Evolutionary conservation across 1,140 invertebrate species (phyloP).

Genomic region (Amphibalanus amphitrite): DNA sequence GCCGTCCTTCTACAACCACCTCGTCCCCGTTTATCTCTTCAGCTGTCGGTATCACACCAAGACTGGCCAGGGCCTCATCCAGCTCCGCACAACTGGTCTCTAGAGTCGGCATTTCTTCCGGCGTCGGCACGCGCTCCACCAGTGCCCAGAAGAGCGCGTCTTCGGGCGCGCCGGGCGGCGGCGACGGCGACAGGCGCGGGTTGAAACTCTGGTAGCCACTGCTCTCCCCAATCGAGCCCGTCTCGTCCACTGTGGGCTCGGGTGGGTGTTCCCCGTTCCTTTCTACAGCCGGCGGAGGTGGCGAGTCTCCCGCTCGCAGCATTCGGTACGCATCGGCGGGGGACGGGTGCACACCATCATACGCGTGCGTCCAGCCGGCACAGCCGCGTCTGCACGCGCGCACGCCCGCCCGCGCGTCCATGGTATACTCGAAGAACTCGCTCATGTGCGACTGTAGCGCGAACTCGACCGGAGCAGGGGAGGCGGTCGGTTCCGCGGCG

Average conservation of each 20-base stretch:
- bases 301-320: conserved; percentile 15
- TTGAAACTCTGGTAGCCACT: conserved; percentile 69
- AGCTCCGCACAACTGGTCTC: not conserved
- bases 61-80: not conserved
- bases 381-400: conserved; percentile 50
- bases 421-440: conserved; percentile 36
- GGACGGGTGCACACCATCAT: conserved; percentile 42
- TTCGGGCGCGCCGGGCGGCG: not conserved
- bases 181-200: conserved; percentile 3
- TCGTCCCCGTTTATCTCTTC: not conserved
- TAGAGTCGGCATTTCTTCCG: not conserved
- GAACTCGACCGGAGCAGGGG: conserved; percentile 1
- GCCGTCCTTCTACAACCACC: not conserved
- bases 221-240: conserved; percentile 56
- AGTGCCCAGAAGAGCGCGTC: not conserved
- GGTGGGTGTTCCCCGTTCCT: conserved; percentile 15
- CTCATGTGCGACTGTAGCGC: conserved; percentile 4
- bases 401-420: conserved; percentile 60
- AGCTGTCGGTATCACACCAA: too few relatives aligned
- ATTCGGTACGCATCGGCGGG: conserved; percentile 19
- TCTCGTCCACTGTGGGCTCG: conserved; percentile 26
- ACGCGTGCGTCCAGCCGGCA: conserved; percentile 52
- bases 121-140: not conserved
- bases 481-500: conserved; percentile 8
- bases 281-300: conserved; percentile 11